These are phyloP conservation scores for Alouatta caraya DNA, from an alignment of 2,797 vertebrate genomes.

Conservation along the genomic window DNA sequence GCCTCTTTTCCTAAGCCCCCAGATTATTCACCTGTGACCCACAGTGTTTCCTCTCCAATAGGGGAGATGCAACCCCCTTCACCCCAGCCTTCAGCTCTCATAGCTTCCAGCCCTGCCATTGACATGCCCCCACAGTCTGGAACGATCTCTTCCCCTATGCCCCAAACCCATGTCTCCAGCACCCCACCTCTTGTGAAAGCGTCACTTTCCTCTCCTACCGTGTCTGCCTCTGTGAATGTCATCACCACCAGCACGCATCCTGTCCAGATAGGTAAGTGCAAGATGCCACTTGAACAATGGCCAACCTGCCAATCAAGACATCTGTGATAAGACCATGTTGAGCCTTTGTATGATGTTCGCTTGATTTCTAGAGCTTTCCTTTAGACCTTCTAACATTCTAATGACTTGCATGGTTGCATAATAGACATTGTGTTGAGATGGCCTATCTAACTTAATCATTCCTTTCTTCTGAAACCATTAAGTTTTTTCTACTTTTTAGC, in stretches of 20 bases:
- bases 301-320: not conserved
- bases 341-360: not conserved
- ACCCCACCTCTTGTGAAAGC: slow-evolving; percentile 48
- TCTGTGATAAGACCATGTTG: not conserved
- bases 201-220: slow-evolving; percentile 62
- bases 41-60: slow-evolving; percentile 40
- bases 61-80: slow-evolving; percentile 34
- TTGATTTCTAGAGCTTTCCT: not conserved
- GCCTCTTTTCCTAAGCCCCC: slow-evolving; percentile 57
- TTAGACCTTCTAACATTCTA: not conserved
- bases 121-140: slow-evolving; percentile 56
- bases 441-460: not conserved
- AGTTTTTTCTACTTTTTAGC: not conserved
- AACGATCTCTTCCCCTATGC: slow-evolving; percentile 19
- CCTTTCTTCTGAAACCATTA: not conserved
- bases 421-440: not conserved
- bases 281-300: not conserved
- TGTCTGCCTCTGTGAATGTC: slow-evolving; percentile 38
- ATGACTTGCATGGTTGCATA: not conserved
- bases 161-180: slow-evolving; percentile 39
- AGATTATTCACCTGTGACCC: slow-evolving; percentile 48
- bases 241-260: slow-evolving; percentile 33
- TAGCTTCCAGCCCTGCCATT: slow-evolving; percentile 9
- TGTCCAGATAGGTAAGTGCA: slow-evolving; percentile 79
- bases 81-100: slow-evolving; percentile 57